Evolutionary conservation across 2,888 invertebrate species (phyloP), one percentile per base, ranked within the genome.

Genomic region (Sarcophaga carnaria): DNA sequence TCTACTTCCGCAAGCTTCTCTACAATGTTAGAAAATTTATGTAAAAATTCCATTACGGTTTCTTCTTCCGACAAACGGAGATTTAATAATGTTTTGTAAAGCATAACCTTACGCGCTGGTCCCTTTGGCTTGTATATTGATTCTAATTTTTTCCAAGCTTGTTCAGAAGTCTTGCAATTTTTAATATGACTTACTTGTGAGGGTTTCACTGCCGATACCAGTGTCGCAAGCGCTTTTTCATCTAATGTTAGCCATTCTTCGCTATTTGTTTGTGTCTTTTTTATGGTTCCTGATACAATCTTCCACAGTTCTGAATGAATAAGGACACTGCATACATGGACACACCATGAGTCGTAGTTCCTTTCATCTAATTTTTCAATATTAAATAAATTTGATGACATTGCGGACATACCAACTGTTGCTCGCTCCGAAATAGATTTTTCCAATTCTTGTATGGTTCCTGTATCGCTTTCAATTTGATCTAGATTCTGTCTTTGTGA

Each of bases 81-180:
- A 64, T 59, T 86, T 20, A 85, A 60, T 11, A 85, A 59, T 20
- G 74, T 72, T 25, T 25, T 22, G 22, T 22, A 22, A 22, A 22
- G 22, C 22, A 1, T 22, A 22, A 22, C 22, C 1, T 22, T 22
- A 4, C 25, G 25, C 25, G 25, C 25, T 25, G 85, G 85, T 20
- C 79, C 81, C 47, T 72, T 80, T 4, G 85, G 80, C 47, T 82
- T 83, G 49, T 83, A 66, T 67, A 75, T 75, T 17, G 12, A 25
- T 37, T 72, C 49, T 66, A 78, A 69, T 37, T 79, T 12, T n/a
- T 62, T 27, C 88, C 88, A 88, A 17, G 84, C 88, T 79, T 82
- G 83, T 47, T 45, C 47, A 14, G 88, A 85, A 17, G 78, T 77
- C 69, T 70, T 81, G 20, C 66, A 80, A 74, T 84, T 79, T 78